Evolutionary conservation across 2,113 vertebrate genomes (phyloP).

Genomic region (Gulo gulo): DNA sequence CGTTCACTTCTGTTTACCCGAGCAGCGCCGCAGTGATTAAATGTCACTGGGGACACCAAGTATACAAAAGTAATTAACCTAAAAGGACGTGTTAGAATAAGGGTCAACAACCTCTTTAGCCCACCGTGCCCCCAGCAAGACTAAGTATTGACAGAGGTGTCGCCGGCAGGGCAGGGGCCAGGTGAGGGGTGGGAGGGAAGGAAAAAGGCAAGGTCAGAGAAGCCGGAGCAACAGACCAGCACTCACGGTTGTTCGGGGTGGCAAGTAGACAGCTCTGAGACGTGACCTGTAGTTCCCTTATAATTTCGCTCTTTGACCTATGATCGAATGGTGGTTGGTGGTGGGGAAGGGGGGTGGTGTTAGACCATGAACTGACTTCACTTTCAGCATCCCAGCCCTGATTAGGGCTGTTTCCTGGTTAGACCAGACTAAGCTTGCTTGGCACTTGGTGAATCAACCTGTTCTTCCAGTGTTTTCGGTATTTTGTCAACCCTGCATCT

Average conservation of each 20-base stretch:
- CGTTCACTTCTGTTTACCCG: conserved; percentile 67
- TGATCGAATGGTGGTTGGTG: not conserved
- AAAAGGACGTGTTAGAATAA: conserved; percentile 73
- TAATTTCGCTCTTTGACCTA: not conserved
- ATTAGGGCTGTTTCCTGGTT: not conserved
- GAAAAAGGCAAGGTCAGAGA: not conserved
- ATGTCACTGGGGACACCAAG: conserved; percentile 71
- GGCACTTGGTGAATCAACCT: not conserved
- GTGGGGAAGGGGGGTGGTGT: accelerated
- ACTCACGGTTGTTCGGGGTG: not conserved
- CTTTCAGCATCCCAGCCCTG: not conserved
- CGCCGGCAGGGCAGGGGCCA: not conserved
- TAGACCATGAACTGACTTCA: not conserved
- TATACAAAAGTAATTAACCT: conserved; percentile 78
- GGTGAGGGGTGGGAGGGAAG: not conserved
- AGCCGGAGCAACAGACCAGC: not conserved
- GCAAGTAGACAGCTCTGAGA: not conserved
- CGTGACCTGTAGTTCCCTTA: not conserved
- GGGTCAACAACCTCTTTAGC: conserved; percentile 74
- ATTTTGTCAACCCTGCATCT: not conserved
- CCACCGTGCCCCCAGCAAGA: not conserved
- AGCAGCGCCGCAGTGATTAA: conserved; percentile 71
- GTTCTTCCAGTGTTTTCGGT: not conserved
- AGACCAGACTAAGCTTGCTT: not conserved
- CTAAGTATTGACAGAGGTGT: conserved; percentile 49